A percentile compares a stretch with the other conserved stretches of the same genome.
Conservation (phyloP, 1,140 invertebrate genomes). For the Cyphomyrmex costatus region DNA sequence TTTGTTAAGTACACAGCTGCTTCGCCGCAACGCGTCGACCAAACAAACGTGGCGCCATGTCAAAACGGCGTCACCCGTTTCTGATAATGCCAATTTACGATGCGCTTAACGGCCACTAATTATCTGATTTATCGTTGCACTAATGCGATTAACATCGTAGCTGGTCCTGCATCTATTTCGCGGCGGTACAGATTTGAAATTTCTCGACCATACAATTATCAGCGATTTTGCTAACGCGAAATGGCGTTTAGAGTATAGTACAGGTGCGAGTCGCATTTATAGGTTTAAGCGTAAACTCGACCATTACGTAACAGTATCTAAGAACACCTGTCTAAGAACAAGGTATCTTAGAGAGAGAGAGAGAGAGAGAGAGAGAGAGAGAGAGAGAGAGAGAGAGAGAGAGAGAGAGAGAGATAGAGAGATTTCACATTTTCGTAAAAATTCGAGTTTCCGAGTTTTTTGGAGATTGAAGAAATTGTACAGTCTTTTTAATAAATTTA, state of each 20-base stretch:
- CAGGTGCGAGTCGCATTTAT: slow-evolving; percentile 12
- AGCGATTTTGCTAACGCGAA: slow-evolving; percentile 27
- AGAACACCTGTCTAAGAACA: no score
- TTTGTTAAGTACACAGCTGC: slow-evolving; percentile 67
- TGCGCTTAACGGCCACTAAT: slow-evolving; percentile 81
- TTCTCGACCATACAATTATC: slow-evolving; percentile 17
- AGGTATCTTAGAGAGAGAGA: no score
- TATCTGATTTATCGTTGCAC: slow-evolving; percentile 83
- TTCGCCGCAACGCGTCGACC: slow-evolving; percentile 71
- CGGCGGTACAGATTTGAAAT: slow-evolving; percentile 35
- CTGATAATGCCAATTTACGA: slow-evolving; percentile 83
- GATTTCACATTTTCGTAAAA: background rate
- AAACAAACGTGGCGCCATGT: slow-evolving; percentile 65
- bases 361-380: no score
- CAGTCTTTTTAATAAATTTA: slow-evolving; percentile 18
- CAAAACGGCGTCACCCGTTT: slow-evolving; percentile 72
- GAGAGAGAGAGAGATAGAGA: no score
- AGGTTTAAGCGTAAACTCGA: slow-evolving; percentile 16
- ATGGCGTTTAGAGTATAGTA: background rate
- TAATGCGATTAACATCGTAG: slow-evolving; percentile 80
- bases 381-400: no score
- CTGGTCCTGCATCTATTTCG: slow-evolving; percentile 53
- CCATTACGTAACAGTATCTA: background rate
- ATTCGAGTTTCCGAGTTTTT: background rate
- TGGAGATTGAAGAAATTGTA: background rate